Evolutionary conservation across 2,888 invertebrate genomes (phyloP), one percentile per base, ranked within the genome.

Genomic region (Thalpophila matura): DNA sequence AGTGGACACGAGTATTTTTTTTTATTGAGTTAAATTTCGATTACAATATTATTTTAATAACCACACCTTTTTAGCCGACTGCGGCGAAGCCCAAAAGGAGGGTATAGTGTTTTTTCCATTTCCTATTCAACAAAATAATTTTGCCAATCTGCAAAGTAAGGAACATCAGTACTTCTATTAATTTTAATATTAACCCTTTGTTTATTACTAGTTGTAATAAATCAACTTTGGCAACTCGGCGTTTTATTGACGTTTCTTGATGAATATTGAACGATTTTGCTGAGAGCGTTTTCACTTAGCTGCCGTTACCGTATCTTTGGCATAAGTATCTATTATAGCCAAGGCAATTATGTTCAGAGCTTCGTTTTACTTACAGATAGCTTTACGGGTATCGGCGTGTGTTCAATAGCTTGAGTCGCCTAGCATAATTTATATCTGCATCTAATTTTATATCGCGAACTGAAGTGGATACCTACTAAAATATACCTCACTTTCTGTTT

Each of bases 341-440:
- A 81, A 86, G 81, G 86, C 92, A 89, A 91, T 93, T 92, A 92
- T 87, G 83, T 89, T 86, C 93, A 92, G 91, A 47, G 80, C 47
- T 58, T 80, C 84, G 84, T 84, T 85, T 83, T 84, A 82, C 79
- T 83, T 81, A 80, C 79, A 84, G 81, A 87, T 86, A 79, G 79
- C 76, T 83, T 80, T 80, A 84, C 65, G 77, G 83, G 83, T 80
- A 81, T 81, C 82, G 72, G 85, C 78, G 85, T 85, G 88, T 88
- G 86, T 81, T 81, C 84, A 88, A 91, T 88, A 76, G 86, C 85
- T 81, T 71, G 77, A 87, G 83, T 81, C 82, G 77, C 71, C 74
- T 72, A 65, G 82, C 86, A 88, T 88, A 85, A 89, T 87, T 87
- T 85, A 89, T 86, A 89, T 89, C 74, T 81, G 76, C 59, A 72